Percentiles rank a stretch among this genome's conserved stretches.
These are phyloP conservation scores for Rhabdophis nuchalis DNA, from an alignment of 2,797 vertebrate genomes.

Conservation along the genomic window DNA sequence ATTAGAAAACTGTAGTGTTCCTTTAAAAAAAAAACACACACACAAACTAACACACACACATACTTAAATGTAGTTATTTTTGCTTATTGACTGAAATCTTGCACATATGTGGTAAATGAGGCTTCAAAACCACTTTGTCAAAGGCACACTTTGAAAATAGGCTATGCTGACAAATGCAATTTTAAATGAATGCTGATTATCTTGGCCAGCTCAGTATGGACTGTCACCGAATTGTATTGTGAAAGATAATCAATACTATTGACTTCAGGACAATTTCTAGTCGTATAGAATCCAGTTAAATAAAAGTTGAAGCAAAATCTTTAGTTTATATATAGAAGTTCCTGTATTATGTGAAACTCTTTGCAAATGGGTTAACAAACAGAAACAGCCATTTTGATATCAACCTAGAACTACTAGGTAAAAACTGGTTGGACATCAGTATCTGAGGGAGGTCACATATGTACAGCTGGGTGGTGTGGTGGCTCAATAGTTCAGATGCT, in stretches of 20 bases:
- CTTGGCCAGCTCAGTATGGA: slow-evolving; percentile 26
- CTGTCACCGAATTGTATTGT: slow-evolving; percentile 28
- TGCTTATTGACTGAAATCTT: slow-evolving; percentile 28
- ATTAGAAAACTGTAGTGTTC: background rate
- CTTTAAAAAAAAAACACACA: background rate
- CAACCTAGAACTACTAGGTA: background rate
- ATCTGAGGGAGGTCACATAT: background rate
- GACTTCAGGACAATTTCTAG: slow-evolving; percentile 36
- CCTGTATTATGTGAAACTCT: background rate
- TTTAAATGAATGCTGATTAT: slow-evolving; percentile 47
- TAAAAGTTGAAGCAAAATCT: slow-evolving; percentile 31
- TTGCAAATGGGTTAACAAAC: background rate
- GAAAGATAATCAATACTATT: slow-evolving; percentile 52
- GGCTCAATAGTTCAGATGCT: background rate
- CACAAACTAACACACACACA: background rate
- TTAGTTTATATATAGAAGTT: slow-evolving; percentile 7
- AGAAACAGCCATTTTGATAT: background rate
- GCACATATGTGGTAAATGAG: slow-evolving; percentile 42
- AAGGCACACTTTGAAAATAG: slow-evolving; percentile 35
- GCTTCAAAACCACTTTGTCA: slow-evolving; percentile 27
- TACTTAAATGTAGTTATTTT: slow-evolving; percentile 2
- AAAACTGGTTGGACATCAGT: background rate
- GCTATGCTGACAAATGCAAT: slow-evolving; percentile 40
- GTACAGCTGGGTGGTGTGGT: background rate
- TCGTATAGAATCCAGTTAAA: slow-evolving; percentile 32